Evolutionary conservation across 2,888 invertebrate genomes (phyloP), one percentile per base, ranked within the genome.

Genomic region (Oscheius myriophilus): DNA sequence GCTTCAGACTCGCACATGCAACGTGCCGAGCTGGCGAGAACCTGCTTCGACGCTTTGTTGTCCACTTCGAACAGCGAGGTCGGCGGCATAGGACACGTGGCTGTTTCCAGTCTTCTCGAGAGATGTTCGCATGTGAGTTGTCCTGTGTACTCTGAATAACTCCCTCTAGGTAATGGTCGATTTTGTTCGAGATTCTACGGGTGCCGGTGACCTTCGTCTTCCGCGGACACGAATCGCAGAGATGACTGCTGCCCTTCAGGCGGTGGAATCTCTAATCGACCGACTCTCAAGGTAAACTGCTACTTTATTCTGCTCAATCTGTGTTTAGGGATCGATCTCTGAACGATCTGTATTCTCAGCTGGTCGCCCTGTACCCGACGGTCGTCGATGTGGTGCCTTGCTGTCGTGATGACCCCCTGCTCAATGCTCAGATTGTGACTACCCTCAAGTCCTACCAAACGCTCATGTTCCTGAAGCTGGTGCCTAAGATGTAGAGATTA

Each of bases 1-100:
- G 85, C 85, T 82, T 85, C 80, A 83, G 85, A 85, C 73, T 73
- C 82, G 42, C 81, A 80, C 63, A 73, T 77, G 39, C 83, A 84
- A 71, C 88, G 89, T 69, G 86, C 88, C 4, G 88, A 88, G 53
- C 73, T 86, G 43, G 84, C 85, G 9, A 74, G 80, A 41, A 81
- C 82, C 18, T 85, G 86, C 71, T 87, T 87, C 73, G 86, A 85
- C 54, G 85, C 87, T 16, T 79, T 86, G 43, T 78, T 87, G 53
- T 75, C 82, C 39, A 81, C 84, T 61, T 77, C 78, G 57, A 78
- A 69, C 12, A 69, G 69, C 18, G 61, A 58, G 18, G 58, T 63
- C 43, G 73, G 71, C 42, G 64, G 64, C 14, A 61, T 76, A 1
- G 74, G 75, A 12, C 71, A 75, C 53, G 76, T 73, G 0, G 76